phyloP scores from a whole-genome alignment of 2,888 invertebrate species.

The Scaptomyza reducta region DNA sequence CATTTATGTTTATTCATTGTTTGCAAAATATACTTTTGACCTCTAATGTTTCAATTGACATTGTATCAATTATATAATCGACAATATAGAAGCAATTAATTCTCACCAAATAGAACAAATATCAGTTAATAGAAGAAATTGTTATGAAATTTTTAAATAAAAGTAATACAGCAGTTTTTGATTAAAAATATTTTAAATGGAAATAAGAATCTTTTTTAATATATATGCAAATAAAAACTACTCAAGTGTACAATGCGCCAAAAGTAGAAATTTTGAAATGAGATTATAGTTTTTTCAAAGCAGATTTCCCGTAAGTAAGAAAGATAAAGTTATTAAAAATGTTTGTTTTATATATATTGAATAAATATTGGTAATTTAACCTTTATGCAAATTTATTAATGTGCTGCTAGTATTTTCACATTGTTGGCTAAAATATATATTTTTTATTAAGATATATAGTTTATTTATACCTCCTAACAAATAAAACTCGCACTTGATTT shows the following conservation, averaged over 20 bases:
- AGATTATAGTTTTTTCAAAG: neutral
- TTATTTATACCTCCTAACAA: neutral
- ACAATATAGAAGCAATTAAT: neutral
- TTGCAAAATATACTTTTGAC: slow-evolving; percentile 20
- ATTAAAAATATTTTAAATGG: too few species aligned
- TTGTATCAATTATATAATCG: slow-evolving; percentile 11
- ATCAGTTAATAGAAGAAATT: slow-evolving; percentile 12
- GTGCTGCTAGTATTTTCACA: too few species aligned
- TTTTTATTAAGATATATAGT: too few species aligned
- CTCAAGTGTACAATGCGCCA: too few species aligned
- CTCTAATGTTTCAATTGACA: slow-evolving; percentile 30
- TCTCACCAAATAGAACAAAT: slow-evolving; percentile 19
- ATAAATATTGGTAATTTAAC: too few species aligned
- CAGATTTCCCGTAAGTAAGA: too few species aligned
- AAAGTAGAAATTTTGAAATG: neutral
- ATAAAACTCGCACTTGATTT: neutral
- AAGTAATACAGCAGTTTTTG: neutral
- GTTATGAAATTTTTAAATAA: neutral
- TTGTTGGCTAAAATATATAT: too few species aligned
- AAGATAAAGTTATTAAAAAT: too few species aligned
- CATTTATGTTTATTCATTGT: slow-evolving; percentile 45
- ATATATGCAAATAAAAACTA: too few species aligned
- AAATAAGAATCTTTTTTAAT: too few species aligned
- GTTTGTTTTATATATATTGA: too few species aligned
- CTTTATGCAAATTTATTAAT: too few species aligned